Evolutionary conservation across 2,888 invertebrate genomes (phyloP).

Genomic region (Caenorhabditis sulstoni): DNA sequence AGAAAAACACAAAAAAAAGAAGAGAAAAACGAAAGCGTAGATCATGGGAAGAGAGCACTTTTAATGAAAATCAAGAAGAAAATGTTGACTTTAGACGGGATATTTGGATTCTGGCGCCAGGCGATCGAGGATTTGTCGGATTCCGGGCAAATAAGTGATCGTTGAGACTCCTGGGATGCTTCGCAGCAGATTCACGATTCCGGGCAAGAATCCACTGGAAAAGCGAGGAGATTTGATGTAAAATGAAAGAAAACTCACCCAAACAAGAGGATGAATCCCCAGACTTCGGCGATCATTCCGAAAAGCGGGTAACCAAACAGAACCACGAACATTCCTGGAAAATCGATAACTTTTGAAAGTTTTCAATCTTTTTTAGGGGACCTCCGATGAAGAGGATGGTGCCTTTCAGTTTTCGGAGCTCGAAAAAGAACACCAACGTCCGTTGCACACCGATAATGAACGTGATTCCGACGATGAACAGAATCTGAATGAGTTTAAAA

Average conservation of each 20-base stretch:
- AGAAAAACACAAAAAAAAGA: slow-evolving; percentile 9
- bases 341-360: slow-evolving; percentile 87
- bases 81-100: slow-evolving; percentile 74
- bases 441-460: slow-evolving; percentile 96
- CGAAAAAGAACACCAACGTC: slow-evolving; percentile 97
- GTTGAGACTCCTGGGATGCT: slow-evolving; percentile 93
- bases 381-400: slow-evolving; percentile 77
- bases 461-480: slow-evolving; percentile 94
- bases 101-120: slow-evolving; percentile 80
- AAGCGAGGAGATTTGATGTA: slow-evolving; percentile 3
- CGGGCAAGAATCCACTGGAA: slow-evolving; percentile 95
- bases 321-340: slow-evolving; percentile 93
- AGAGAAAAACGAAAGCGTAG: slow-evolving; percentile 2
- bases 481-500: slow-evolving; percentile 86
- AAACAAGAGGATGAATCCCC: slow-evolving; percentile 90
- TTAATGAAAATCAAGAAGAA: not conserved
- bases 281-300: slow-evolving; percentile 96
- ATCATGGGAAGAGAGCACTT: slow-evolving; percentile 5
- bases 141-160: slow-evolving; percentile 90
- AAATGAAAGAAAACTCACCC: slow-evolving; percentile 81
- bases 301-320: slow-evolving; percentile 95
- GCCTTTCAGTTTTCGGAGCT: slow-evolving; percentile 94
- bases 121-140: slow-evolving; percentile 84
- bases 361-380: slow-evolving; percentile 7
- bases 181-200: slow-evolving; percentile 94